Conservation (phyloP, 2,888 invertebrate genomes). For the Hirtodrosophila trivittata region DNA sequence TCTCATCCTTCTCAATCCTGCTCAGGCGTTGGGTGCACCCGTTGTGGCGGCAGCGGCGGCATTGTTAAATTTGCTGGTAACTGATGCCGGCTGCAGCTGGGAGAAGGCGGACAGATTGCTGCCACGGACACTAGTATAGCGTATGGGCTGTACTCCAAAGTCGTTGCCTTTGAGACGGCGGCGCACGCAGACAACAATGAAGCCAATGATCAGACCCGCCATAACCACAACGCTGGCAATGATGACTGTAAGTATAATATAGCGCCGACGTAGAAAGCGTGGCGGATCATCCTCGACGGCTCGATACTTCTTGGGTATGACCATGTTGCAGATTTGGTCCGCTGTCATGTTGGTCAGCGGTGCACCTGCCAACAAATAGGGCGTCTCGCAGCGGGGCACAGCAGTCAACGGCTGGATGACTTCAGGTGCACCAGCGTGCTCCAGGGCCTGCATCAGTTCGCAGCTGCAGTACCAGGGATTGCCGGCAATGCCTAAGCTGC, state of each 20-base stretch:
- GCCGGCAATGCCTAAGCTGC: constrained; percentile 86
- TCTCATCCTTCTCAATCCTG: background rate
- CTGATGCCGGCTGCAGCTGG: constrained; percentile 61
- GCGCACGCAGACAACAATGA: constrained; percentile 79
- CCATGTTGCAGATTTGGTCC: constrained; percentile 72
- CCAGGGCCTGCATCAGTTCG: constrained; percentile 80
- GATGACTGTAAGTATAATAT: constrained; percentile 81
- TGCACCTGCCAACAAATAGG: constrained; percentile 80
- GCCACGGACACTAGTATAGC: constrained; percentile 81
- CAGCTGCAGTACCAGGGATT: constrained; percentile 89
- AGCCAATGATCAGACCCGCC: constrained; percentile 81
- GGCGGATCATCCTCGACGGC: constrained; percentile 82
- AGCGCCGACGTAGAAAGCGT: constrained; percentile 81
- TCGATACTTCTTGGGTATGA: constrained; percentile 77
- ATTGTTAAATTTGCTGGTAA: constrained; percentile 60
- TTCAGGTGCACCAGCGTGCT: constrained; percentile 64
- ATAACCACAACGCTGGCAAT: constrained; percentile 80
- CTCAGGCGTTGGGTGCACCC: constrained; percentile 66
- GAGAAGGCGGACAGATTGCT: constrained; percentile 81
- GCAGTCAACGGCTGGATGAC: constrained; percentile 43
- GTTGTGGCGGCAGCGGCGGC: constrained; percentile 35
- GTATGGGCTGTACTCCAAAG: constrained; percentile 81
- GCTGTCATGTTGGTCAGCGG: constrained; percentile 78
- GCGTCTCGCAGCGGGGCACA: constrained; percentile 80
- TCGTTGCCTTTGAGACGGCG: constrained; percentile 80